These are phyloP conservation scores for Endotricha flammealis DNA, from an alignment of 2,888 invertebrate species.

Conservation along the genomic window DNA sequence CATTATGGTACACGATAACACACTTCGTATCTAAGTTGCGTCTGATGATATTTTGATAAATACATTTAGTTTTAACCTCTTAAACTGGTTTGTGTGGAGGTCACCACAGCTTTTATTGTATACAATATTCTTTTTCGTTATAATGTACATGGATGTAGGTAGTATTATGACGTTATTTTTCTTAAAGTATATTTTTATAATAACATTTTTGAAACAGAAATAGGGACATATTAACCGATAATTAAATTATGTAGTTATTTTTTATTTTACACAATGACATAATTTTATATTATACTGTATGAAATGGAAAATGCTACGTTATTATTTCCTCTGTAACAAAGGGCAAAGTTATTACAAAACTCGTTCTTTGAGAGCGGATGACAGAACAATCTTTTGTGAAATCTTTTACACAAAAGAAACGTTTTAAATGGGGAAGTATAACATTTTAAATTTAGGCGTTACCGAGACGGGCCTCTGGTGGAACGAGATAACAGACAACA, in stretches of 20 bases:
- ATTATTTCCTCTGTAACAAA: slow-evolving; percentile 5
- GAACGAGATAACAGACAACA: slow-evolving; percentile 54
- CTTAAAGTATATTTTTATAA: background rate
- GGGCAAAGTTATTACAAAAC: slow-evolving; percentile 3
- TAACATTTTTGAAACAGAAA: background rate
- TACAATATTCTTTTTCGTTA: no score
- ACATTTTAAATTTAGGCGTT: slow-evolving; percentile 42
- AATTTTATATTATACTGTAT: background rate
- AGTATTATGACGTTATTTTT: no score
- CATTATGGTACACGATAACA: slow-evolving; percentile 3
- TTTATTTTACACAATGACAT: background rate
- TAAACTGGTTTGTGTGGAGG: slow-evolving; percentile 7
- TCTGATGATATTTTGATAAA: slow-evolving; percentile 6
- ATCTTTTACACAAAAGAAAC: slow-evolving; percentile 9
- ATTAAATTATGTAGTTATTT: no score
- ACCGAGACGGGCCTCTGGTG: slow-evolving; percentile 35
- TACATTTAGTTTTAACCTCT: slow-evolving; percentile 3
- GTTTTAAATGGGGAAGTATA: slow-evolving; percentile 24
- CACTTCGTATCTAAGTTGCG: background rate
- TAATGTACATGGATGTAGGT: no score
- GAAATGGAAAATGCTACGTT: slow-evolving; percentile 1
- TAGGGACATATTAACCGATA: background rate
- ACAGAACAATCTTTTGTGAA: slow-evolving; percentile 9
- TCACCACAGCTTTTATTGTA: no score
- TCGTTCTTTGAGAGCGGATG: slow-evolving; percentile 9